Evolutionary conservation across 1,140 invertebrate genomes (phyloP).

Genomic region (Yoshiicerus persimilis): DNA sequence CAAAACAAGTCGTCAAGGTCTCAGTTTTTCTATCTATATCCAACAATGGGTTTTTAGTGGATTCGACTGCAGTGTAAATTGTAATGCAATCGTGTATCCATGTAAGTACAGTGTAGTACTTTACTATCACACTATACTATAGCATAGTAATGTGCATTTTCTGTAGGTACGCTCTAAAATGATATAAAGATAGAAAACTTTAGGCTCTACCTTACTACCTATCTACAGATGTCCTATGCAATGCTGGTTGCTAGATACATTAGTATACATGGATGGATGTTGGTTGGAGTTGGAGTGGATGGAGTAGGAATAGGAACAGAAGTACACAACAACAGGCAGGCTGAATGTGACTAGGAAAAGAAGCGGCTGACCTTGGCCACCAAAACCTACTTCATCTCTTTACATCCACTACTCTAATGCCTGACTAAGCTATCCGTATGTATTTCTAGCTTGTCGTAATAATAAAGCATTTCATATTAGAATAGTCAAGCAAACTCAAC

Average conservation of each 20-base stretch:
- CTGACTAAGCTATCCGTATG: neutral
- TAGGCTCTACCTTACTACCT: too few relatives aligned
- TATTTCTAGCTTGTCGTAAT: neutral
- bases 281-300: neutral
- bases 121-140: neutral
- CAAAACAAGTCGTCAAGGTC: conserved; percentile 19
- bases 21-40: conserved; percentile 17
- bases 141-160: neutral
- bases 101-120: neutral
- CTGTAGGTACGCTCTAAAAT: neutral
- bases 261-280: neutral
- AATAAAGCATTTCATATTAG: neutral
- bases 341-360: conserved; percentile 12
- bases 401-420: neutral
- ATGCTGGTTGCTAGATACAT: too few relatives aligned
- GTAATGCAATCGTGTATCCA: neutral
- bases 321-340: neutral
- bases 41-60: neutral
- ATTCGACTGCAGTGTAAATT: neutral
- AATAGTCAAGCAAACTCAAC: neutral
- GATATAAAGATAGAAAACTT: neutral
- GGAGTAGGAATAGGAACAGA: conserved; percentile 14
- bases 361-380: conserved; percentile 19
- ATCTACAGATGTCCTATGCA: too few relatives aligned
- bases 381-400: conserved; percentile 22